Base-by-base conservation (phyloP, 2,113 vertebrate species). In the Hemiprocne comata region DNA sequence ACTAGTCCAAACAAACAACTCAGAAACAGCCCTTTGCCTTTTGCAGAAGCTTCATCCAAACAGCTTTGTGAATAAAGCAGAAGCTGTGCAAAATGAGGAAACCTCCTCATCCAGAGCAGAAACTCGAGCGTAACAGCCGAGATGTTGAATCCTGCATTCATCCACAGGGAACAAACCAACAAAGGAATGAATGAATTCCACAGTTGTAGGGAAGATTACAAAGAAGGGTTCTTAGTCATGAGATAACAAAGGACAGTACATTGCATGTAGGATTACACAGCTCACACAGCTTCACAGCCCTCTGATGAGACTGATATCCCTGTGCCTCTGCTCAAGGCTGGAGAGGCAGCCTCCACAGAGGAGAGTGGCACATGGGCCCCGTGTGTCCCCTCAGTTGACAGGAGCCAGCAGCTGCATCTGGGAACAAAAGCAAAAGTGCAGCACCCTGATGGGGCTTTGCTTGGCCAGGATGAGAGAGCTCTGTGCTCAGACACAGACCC, bases 1-100 rank as follows among this genome's bases (percentile, higher is more conserved):
- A 74, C 71, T 64, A 83, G 82, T 85, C 89, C 93, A 97, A 91
- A 95, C 87, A 96, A 95, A 93, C 90, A 88, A 67, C 25, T 93
- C 15, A 0, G 21, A 87, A 95, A 87, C 54, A 87, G 74, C 26
- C 34, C 67, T 91, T 85, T 70, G 46, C 42, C 75, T 87, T 72
- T 74, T 80, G 38, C 34, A 71, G 75, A n/a, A 67, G 83, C 78
- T 83, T 95, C 60, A 53, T 66, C 66, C 71, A 73, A 91, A 93
- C n/a, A 83, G 74, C 58, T 95, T 77, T 81, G 76, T 44, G 57
- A 36, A 64, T 60, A 90, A 84, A 96, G 61, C 76, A 90, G 76
- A 94, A 96, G 57, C 69, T 71, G 69, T 67, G 33, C 42, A 92
- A 89, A 88, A 94, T 20, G 8, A 81, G 76, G 29, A 81, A 93